A percentile compares a stretch with the other conserved stretches of the same genome.
phyloP scores from a whole-genome alignment of 2,888 invertebrate species.

The Callyntrura guangdongensis region DNA sequence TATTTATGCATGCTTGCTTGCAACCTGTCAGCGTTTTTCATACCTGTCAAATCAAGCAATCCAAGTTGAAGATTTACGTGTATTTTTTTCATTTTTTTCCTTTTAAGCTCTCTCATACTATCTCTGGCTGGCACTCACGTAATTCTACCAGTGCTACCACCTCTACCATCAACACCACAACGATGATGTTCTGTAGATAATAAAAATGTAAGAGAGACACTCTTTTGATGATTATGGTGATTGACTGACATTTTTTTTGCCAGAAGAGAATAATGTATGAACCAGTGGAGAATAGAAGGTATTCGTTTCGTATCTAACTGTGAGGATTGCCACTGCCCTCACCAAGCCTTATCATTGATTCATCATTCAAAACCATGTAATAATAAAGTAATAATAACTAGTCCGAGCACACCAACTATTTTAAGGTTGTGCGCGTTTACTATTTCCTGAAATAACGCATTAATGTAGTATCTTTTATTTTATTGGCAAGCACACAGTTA shows the following conservation, averaged over 20 bases:
- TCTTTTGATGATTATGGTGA: conserved; percentile 58
- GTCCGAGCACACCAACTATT: background rate
- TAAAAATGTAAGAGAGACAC: conserved; percentile 37
- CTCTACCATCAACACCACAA: background rate
- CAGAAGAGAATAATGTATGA: background rate
- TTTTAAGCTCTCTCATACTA: conserved; percentile 11
- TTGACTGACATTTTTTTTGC: conserved; percentile 59
- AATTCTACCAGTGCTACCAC: too few relatives aligned
- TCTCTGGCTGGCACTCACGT: too few relatives aligned
- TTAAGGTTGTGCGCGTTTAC: conserved; percentile 46
- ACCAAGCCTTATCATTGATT: conserved; percentile 13
- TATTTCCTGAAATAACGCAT: conserved; percentile 42
- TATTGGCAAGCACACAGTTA: conserved; percentile 30
- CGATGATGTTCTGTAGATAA: conserved; percentile 35
- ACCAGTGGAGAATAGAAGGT: background rate
- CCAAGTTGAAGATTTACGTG: conserved; percentile 59
- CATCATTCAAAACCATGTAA: conserved; percentile 36
- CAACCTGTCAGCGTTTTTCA: conserved; percentile 72
- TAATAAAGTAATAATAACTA: conserved; percentile 21
- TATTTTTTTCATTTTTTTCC: conserved; percentile 22
- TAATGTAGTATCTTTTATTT: conserved; percentile 13
- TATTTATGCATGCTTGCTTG: conserved; percentile 55
- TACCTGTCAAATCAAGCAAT: conserved; percentile 74
- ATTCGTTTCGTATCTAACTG: background rate
- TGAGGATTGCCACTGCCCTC: conserved; percentile 15